Percentiles rank a stretch among this genome's conserved stretches.
phyloP scores from a whole-genome alignment of 2,113 vertebrate genomes.

The Tyto alba region DNA sequence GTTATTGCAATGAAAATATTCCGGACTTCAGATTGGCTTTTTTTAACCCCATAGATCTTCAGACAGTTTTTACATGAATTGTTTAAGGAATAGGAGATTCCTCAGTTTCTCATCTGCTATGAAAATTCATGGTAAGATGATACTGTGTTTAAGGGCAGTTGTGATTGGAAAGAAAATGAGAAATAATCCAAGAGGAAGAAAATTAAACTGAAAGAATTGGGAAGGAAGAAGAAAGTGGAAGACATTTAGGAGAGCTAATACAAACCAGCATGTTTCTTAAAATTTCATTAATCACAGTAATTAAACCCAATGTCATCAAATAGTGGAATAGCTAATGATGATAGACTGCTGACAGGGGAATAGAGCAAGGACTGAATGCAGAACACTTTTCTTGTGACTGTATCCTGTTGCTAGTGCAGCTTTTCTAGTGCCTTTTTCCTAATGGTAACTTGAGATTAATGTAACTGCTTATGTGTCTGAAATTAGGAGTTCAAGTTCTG shows the following conservation, averaged over 20 bases:
- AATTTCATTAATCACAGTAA: neutral
- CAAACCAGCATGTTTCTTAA: neutral
- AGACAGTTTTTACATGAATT: neutral
- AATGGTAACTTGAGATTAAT: neutral
- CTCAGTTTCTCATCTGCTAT: neutral
- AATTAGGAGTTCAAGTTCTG: neutral
- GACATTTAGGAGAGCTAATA: neutral
- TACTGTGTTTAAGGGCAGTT: neutral
- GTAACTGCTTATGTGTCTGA: neutral
- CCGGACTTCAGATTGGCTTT: neutral
- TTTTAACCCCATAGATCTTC: neutral
- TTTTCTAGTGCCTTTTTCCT: neutral
- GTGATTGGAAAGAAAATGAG: neutral
- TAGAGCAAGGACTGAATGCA: neutral
- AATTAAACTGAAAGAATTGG: neutral
- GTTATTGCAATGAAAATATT: neutral
- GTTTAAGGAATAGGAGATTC: neutral
- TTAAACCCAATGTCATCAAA: neutral
- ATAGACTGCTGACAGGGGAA: neutral
- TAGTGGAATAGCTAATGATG: neutral
- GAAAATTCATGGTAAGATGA: neutral
- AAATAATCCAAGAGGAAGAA: neutral
- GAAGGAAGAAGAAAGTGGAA: neutral
- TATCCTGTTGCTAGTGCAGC: neutral
- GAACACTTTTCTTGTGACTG: neutral